phyloP scores from a whole-genome alignment of 1,140 invertebrate species.

The Aethina tumida region DNA sequence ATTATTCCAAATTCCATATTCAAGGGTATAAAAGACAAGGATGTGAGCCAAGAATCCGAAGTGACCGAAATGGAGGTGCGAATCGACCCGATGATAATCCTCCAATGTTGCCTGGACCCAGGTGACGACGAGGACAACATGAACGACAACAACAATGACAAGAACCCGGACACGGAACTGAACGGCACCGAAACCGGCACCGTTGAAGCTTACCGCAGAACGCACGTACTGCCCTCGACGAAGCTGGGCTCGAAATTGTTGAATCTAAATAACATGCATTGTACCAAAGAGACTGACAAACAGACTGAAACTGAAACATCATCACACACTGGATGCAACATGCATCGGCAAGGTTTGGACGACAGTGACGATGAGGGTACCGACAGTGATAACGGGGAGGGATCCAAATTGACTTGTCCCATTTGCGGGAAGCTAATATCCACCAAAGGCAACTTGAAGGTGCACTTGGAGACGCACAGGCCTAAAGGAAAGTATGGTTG shows the following conservation, averaged over 20 bases:
- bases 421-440: constrained; percentile 52
- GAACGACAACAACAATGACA: constrained; percentile 6
- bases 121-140: constrained; percentile 16
- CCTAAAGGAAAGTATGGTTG: constrained; percentile 53
- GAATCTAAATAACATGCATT: constrained; percentile 11
- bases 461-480: constrained; percentile 54
- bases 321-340: too few relatives aligned
- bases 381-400: neutral
- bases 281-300: constrained; percentile 9
- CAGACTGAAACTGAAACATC: constrained; percentile 9
- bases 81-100: constrained; percentile 49
- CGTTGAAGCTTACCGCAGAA: too few relatives aligned
- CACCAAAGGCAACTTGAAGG: constrained; percentile 52
- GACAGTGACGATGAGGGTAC: constrained; percentile 5
- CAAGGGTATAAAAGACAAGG: constrained; percentile 22
- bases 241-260: constrained; percentile 4
- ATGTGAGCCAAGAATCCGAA: constrained; percentile 11
- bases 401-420: constrained; percentile 37
- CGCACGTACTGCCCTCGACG: too few relatives aligned
- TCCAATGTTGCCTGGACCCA: constrained; percentile 37
- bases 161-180: constrained; percentile 4
- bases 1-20: constrained; percentile 2
- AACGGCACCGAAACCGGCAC: constrained; percentile 5
- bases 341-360: constrained; percentile 9
- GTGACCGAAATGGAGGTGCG: constrained; percentile 49